Percentiles rank a stretch among this genome's conserved stretches.
phyloP scores from a whole-genome alignment of 1,140 invertebrate species.

The Archegozetes longisetosus region DNA sequence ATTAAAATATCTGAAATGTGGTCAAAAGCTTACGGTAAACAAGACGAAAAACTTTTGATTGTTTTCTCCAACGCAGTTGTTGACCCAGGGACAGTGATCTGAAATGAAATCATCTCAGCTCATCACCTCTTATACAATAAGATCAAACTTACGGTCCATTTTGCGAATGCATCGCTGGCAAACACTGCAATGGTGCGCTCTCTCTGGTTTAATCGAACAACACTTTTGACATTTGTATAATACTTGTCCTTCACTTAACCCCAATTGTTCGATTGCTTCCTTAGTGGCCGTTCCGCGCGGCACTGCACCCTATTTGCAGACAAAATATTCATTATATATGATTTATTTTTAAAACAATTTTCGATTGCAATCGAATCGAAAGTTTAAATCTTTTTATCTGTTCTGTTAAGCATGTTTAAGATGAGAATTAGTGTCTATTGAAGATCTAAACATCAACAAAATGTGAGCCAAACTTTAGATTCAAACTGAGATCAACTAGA shows the following conservation, averaged over 20 bases:
- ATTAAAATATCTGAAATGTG: conserved; percentile 10
- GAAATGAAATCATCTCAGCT: neutral
- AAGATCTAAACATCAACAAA: no score
- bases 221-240: conserved; percentile 97
- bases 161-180: conserved; percentile 89
- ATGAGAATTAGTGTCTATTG: no score
- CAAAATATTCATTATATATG: conserved; percentile 13
- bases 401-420: no score
- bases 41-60: conserved; percentile 98
- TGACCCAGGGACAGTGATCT: conserved; percentile 83
- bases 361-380: no score
- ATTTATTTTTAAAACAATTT: no score
- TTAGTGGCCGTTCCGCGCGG: conserved; percentile 97
- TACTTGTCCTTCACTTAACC: conserved; percentile 69
- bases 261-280: conserved; percentile 91
- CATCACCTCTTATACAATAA: no score
- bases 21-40: conserved; percentile 15
- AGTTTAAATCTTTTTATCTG: no score
- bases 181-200: conserved; percentile 97
- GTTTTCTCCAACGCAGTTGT: conserved; percentile 98
- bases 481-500: no score
- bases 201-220: conserved; percentile 93
- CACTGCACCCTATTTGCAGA: conserved; percentile 62
- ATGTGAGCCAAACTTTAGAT: no score
- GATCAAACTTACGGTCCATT: conserved; percentile 58